These are phyloP conservation scores for Drosophila subquinaria DNA, from an alignment of 2,888 invertebrate genomes.

Conservation along the genomic window DNA sequence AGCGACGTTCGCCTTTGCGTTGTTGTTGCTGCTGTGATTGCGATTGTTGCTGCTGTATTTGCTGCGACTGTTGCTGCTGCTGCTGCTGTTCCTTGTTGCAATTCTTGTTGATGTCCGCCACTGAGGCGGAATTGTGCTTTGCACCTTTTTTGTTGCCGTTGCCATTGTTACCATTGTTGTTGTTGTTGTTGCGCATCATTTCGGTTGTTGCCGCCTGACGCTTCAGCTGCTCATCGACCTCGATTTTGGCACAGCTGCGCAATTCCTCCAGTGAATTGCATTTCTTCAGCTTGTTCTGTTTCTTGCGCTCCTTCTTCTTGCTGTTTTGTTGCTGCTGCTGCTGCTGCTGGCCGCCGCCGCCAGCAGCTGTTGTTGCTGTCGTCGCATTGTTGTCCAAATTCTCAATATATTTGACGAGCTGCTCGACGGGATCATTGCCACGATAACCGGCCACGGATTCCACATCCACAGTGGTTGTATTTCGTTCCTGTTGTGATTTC, in stretches of 20 bases:
- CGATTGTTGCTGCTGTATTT: constrained; percentile 28
- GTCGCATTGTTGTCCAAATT: constrained; percentile 83
- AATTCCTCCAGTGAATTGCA: constrained; percentile 93
- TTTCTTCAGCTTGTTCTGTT: constrained; percentile 87
- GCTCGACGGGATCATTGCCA: constrained; percentile 91
- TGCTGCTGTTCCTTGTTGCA: constrained; percentile 59
- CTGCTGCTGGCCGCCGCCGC: too few species aligned
- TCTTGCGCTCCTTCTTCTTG: constrained; percentile 87
- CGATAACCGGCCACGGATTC: constrained; percentile 92
- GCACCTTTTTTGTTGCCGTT: constrained; percentile 18
- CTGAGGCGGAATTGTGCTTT: constrained; percentile 78
- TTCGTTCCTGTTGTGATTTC: constrained; percentile 87
- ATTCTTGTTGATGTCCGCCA: constrained; percentile 81
- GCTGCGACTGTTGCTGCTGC: constrained; percentile 29
- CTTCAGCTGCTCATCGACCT: constrained; percentile 87
- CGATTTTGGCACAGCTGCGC: constrained; percentile 90
- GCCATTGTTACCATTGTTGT: constrained; percentile 68
- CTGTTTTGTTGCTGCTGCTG: constrained; percentile 69
- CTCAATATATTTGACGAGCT: constrained; percentile 92
- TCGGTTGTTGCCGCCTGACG: constrained; percentile 81
- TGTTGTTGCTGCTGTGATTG: constrained; percentile 20
- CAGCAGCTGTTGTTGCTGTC: constrained; percentile 15
- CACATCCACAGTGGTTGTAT: constrained; percentile 85
- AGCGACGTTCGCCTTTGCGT: constrained; percentile 87
- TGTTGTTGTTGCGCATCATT: constrained; percentile 79